Percentiles rank a stretch among this genome's conserved stretches.
Evolutionary conservation across 1,140 invertebrate species (phyloP).

Genomic region (Penaeus vannamei): DNA sequence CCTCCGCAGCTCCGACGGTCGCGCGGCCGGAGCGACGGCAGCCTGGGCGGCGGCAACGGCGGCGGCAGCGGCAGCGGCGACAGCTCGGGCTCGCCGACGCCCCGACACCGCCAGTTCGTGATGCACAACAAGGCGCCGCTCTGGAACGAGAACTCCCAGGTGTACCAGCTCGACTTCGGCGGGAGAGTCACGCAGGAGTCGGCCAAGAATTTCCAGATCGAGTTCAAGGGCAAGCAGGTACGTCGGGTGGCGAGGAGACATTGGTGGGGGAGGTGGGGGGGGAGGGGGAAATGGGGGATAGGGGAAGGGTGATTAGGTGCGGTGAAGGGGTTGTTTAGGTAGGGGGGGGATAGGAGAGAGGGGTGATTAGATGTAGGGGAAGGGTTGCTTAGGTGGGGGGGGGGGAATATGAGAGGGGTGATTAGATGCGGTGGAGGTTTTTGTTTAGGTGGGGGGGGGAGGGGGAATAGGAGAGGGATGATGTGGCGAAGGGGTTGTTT

Average conservation of each 20-base stretch:
- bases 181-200: constrained; percentile 99
- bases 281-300: background rate
- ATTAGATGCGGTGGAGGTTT: too few species aligned
- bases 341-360: too few species aligned
- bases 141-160: constrained; percentile 99
- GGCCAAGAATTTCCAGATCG: constrained; percentile 99
- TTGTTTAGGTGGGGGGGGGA: background rate
- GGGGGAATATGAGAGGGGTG: too few species aligned
- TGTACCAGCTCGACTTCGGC: constrained; percentile 99
- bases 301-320: background rate
- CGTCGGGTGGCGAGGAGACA: background rate
- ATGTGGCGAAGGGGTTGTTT: too few species aligned
- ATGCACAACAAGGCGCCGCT: constrained; percentile 99
- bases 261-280: background rate
- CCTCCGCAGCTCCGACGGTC: constrained; percentile 66
- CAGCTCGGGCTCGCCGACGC: constrained; percentile 59
- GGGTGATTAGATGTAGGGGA: background rate
- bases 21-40: constrained; percentile 56
- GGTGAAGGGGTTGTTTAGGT: too few species aligned
- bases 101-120: constrained; percentile 82
- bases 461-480: too few species aligned
- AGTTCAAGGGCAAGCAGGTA: constrained; percentile 97
- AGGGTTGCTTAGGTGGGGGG: too few species aligned
- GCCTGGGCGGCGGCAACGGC: constrained; percentile 45
- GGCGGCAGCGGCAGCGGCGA: constrained; percentile 47